Conservation (phyloP, 2,888 invertebrate species). For the Pollenia amentaria region DNA sequence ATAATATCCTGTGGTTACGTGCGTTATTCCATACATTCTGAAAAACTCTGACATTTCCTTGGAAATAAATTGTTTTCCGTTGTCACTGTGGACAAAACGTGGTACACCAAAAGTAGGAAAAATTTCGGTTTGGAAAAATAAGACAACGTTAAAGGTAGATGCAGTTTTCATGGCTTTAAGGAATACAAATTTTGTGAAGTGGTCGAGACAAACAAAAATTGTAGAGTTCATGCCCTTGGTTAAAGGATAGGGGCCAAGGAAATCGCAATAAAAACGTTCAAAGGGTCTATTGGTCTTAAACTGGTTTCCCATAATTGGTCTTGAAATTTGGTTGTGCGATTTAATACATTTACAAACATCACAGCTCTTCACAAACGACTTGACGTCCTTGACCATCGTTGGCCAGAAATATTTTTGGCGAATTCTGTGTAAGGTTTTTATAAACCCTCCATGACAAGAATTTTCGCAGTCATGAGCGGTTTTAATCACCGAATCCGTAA, state of each 20-base stretch:
- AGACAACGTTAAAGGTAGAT: too few relatives aligned
- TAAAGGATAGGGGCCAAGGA: background rate
- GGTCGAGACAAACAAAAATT: background rate
- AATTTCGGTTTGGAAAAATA: too few relatives aligned
- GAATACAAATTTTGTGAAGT: too few relatives aligned
- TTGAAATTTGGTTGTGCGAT: background rate
- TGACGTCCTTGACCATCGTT: background rate
- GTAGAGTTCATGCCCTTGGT: background rate
- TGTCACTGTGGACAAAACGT: too few relatives aligned
- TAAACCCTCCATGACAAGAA: background rate
- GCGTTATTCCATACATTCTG: too few relatives aligned
- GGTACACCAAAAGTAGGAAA: too few relatives aligned
- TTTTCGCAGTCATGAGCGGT: background rate
- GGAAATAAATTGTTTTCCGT: too few relatives aligned
- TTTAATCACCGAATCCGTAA: background rate
- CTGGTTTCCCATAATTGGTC: too few relatives aligned
- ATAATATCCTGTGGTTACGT: too few relatives aligned
- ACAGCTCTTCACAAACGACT: background rate
- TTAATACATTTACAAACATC: background rate
- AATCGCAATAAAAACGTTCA: background rate
- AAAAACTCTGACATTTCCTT: too few relatives aligned
- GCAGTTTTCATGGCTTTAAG: background rate
- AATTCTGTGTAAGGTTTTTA: background rate
- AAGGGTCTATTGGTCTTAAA: too few relatives aligned
- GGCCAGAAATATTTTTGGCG: conserved; percentile 8